Conservation (phyloP, 2,888 invertebrate species). For the Nowickia ferox region DNA sequence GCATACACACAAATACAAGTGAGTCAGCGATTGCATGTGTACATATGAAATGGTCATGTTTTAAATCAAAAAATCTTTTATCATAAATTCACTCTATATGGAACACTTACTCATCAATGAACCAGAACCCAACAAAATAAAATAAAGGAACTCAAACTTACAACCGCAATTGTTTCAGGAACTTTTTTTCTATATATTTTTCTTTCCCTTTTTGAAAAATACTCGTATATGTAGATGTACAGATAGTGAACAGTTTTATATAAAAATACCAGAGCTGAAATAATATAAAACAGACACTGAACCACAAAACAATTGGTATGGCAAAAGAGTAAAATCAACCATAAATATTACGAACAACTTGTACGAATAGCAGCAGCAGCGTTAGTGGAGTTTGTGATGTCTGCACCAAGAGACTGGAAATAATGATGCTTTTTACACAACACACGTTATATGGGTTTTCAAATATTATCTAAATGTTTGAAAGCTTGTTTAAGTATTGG, state of each 20-base stretch:
- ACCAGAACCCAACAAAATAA: constrained; percentile 47
- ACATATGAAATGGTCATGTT: constrained; percentile 31
- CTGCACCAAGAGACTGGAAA: constrained; percentile 54
- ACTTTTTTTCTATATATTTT: neutral
- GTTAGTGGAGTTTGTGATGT: constrained; percentile 29
- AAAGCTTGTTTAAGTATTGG: neutral
- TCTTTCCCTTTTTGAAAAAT: neutral
- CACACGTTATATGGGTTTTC: constrained; percentile 31
- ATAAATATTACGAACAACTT: constrained; percentile 41
- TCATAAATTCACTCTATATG: constrained; percentile 60
- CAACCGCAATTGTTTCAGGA: constrained; percentile 61
- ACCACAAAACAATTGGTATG: constrained; percentile 52
- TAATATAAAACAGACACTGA: constrained; percentile 66
- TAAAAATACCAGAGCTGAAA: constrained; percentile 47
- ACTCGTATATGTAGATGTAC: neutral
- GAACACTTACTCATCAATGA: constrained; percentile 66
- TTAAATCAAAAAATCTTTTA: constrained; percentile 56
- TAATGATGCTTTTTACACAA: constrained; percentile 54
- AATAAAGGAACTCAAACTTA: constrained; percentile 23
- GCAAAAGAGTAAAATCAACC: constrained; percentile 51
- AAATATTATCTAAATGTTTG: constrained; percentile 10
- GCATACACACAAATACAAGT: neutral
- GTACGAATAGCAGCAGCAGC: neutral
- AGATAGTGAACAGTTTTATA: constrained; percentile 6
- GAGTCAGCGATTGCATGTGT: neutral